These are phyloP conservation scores for Porites divaricata DNA, from an alignment of 92 coral and sea anemone genomes.

Conservation along the genomic window DNA sequence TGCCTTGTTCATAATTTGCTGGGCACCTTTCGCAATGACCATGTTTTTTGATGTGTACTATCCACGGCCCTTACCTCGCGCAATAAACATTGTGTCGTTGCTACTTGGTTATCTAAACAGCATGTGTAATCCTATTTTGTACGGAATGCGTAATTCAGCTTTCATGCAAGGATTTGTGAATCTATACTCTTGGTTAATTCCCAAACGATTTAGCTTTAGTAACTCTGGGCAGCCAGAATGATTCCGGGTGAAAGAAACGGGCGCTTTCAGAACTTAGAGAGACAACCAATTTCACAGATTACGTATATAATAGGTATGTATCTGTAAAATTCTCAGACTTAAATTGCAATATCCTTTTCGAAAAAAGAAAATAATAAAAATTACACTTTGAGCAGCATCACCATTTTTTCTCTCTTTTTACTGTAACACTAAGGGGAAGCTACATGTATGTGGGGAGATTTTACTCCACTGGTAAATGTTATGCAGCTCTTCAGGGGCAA, in stretches of 20 bases:
- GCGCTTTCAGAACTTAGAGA: no score
- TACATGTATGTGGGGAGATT: no score
- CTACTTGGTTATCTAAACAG: constrained; percentile 87
- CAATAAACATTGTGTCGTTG: constrained; percentile 59
- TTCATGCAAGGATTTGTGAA: constrained; percentile 47
- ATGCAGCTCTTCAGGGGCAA: no score
- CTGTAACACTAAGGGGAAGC: no score
- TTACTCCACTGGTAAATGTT: no score
- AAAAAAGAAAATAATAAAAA: no score
- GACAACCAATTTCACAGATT: no score
- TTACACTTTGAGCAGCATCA: no score
- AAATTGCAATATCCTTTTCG: no score
- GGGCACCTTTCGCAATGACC: constrained; percentile 87
- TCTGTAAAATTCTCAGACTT: no score
- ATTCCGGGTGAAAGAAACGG: not conserved
- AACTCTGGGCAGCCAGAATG: not conserved
- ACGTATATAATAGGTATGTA: no score
- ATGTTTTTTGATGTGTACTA: constrained; percentile 78
- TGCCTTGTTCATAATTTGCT: constrained; percentile 67
- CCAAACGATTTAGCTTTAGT: not conserved
- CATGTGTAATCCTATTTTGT: constrained; percentile 72
- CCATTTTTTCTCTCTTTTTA: no score
- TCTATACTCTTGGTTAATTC: not conserved
- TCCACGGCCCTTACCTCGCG: constrained; percentile 54
- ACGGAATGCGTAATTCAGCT: constrained; percentile 58